Percentiles rank a stretch among this genome's conserved stretches.
These are phyloP conservation scores for Pollachius pollachius DNA, from an alignment of 2,113 vertebrate genomes.

Conservation along the genomic window DNA sequence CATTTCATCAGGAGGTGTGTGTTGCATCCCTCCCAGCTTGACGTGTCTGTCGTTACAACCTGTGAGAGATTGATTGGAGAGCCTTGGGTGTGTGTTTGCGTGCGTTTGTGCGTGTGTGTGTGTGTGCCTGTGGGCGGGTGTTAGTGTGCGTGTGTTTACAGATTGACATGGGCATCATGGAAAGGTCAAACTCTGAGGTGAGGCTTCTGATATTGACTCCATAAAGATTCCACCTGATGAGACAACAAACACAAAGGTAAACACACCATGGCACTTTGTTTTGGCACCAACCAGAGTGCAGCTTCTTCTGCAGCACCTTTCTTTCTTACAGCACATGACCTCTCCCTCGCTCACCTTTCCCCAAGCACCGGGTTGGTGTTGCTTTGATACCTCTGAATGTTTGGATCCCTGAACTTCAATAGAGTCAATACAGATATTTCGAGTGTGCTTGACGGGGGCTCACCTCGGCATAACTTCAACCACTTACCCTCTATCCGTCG, in stretches of 20 bases:
- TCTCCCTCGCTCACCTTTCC: background rate
- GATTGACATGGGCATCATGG: constrained; percentile 35
- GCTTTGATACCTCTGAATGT: too few relatives aligned
- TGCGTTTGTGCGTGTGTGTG: background rate
- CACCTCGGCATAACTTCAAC: background rate
- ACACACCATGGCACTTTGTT: constrained; percentile 12
- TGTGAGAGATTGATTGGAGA: constrained; percentile 60
- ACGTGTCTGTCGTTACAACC: constrained; percentile 57
- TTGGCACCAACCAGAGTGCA: background rate
- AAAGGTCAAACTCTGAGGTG: constrained; percentile 66
- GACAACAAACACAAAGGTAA: constrained; percentile 20
- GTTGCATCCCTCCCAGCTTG: constrained; percentile 45
- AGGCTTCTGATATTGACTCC: constrained; percentile 64
- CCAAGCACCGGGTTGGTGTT: background rate
- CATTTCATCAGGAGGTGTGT: constrained; percentile 62
- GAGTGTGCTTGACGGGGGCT: background rate
- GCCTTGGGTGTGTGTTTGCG: constrained; percentile 13
- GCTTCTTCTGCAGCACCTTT: background rate
- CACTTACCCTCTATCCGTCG: background rate
- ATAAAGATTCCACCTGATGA: constrained; percentile 58
- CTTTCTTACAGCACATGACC: background rate
- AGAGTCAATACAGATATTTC: too few relatives aligned
- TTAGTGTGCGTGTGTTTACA: constrained; percentile 8
- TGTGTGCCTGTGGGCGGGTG: constrained; percentile 25
- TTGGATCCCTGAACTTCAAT: too few relatives aligned